A percentile compares a stretch with the other conserved stretches of the same genome.
Evolutionary conservation across 2,888 invertebrate genomes (phyloP).

Genomic region (Strigamia transsilvanica): DNA sequence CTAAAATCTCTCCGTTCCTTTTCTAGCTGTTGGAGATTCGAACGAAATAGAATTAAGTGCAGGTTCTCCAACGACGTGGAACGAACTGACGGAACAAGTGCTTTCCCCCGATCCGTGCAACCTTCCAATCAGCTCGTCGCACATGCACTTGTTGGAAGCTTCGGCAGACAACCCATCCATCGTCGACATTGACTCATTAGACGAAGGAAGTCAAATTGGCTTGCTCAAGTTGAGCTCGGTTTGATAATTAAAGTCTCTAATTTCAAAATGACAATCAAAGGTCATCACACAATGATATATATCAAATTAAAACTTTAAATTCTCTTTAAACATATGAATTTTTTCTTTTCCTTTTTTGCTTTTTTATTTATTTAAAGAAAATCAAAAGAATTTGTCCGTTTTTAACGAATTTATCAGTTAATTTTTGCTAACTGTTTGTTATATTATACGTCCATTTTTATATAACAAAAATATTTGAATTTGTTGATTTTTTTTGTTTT

Average conservation of each 20-base stretch:
- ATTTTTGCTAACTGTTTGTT: background rate
- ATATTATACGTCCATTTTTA: background rate
- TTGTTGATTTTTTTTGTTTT: background rate
- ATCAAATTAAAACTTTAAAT: background rate
- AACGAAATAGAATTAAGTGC: background rate
- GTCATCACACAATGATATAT: slow-evolving; percentile 15
- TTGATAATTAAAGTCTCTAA: slow-evolving; percentile 28
- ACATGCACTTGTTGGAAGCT: slow-evolving; percentile 51
- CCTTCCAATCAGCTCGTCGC: slow-evolving; percentile 38
- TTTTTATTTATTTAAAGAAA: background rate
- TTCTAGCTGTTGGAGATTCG: background rate
- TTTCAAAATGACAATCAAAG: background rate
- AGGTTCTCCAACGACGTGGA: background rate
- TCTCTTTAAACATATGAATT: background rate
- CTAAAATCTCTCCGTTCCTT: background rate
- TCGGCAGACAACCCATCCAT: slow-evolving; percentile 69
- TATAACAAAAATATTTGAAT: background rate
- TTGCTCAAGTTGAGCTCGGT: slow-evolving; percentile 57
- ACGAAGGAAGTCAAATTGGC: slow-evolving; percentile 67
- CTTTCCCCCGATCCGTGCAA: background rate
- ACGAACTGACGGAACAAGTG: background rate
- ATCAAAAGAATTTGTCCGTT: background rate
- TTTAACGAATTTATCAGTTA: background rate
- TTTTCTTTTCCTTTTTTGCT: background rate
- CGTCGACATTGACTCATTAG: slow-evolving; percentile 84